Evolutionary conservation across 2,113 vertebrate species (phyloP), one percentile per base, ranked within the genome.

Genomic region (human (Homo sapiens)): DNA sequence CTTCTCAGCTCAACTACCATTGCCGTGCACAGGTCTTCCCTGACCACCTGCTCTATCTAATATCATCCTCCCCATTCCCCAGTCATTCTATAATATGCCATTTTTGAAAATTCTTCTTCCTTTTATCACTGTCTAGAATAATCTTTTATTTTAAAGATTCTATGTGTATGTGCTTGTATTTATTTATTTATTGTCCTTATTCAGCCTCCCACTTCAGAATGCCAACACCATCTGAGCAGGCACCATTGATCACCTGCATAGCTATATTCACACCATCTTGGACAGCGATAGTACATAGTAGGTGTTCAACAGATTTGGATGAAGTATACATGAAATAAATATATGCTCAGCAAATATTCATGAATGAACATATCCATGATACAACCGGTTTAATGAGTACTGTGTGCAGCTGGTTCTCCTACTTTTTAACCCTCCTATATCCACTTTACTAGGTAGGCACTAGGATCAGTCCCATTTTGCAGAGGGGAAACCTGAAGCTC

Each of bases 31-130:
- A 66, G 27, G 59, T 20, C 5, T 50, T 59, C 16, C 17, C 32
- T 22, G n/a, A 27, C 23, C 35, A 48, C 35, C 59, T 7, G 52
- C 5, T 73, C 13, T 30, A 11, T 64, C n/a, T 30, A 14, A 52
- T 8, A 8, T 17, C 17, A 30, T 22, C 40, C 8, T 8, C 2
- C 2, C 0, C 3, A 25, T 6, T 2, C 5, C 5, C 9, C 9
- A 45, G 38, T 25, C 57, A 48, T 48, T n/a, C 11, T 20, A 45
- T 13, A 23, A 12, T 1, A 22, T 12, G 27, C 17, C 30, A 2
- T 5, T 4, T 64, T 38, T 38, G 11, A 59, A 52, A 70, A 7
- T 0, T 17, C 25, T 82, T 48, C 50, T 92, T 89, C 55, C 50
- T 45, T 18, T 92, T n/a, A 83, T 45, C 59, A 13, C 6, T 50